Base-by-base conservation (phyloP, 2,888 invertebrate species). In the Salticus scenicus region DNA sequence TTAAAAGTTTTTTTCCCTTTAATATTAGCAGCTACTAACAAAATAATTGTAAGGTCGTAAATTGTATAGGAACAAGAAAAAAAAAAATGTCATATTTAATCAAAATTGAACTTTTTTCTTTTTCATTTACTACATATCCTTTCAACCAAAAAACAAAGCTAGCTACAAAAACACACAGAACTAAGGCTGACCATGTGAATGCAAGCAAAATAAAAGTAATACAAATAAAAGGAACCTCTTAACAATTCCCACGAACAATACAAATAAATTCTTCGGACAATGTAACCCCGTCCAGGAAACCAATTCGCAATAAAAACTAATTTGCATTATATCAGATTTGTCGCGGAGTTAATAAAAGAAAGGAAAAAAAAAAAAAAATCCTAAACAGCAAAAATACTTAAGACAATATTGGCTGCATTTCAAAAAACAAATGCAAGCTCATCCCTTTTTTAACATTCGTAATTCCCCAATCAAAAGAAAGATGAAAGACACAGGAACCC, bases 381-480 rank as follows among this genome's bases (percentile, higher is more conserved):
- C 67, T 17, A 17, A 24, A 41, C 27, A 41, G 42, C 14, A 42
- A 70, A 66, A 27, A 41, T 37, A 64, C 24, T 57, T 70, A 64
- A 81, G 69, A 81, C 81, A 81, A 81, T 81, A 81, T 81, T 81
- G 81, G 81, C 81, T 69, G 67, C 75, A 70, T 73, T 74, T 81
- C 81, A 81, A 81, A 69, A 63, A 47, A 57, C 72, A 80, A 76
- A 73, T 72, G 64, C 72, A 24, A 5, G 42, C 42, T 17, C 17
- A 7, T 47, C n/a, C 20, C 7, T 24, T 24, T 57, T 57, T 24
- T 17, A 47, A 17, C 24, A 57, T 24, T 57, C 17, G 10, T 24
- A 57, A 57, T 57, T 57, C 57, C 24, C 24, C 57, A 24, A 24
- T 24, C 57, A 57, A 57, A 24, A 24, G 24, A 12, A 57, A 24